Conservation (phyloP, 92 coral and sea anemone species). For the Parazoanthus swiftii region DNA sequence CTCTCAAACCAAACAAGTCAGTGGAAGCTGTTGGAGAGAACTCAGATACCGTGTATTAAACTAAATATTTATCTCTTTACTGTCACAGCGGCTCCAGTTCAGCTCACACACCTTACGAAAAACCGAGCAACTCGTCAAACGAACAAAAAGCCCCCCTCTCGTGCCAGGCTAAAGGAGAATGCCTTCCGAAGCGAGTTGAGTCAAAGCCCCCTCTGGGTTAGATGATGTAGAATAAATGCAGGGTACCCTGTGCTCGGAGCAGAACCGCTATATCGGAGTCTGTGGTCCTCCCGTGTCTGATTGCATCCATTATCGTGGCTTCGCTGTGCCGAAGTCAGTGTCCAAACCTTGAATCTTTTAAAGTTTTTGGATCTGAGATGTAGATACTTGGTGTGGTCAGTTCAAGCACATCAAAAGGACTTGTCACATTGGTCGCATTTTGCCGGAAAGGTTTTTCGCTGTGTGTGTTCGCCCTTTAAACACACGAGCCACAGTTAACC, state of each 20-base stretch:
- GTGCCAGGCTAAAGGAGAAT: conserved; percentile 59
- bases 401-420: background rate
- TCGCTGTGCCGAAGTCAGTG: background rate
- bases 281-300: background rate
- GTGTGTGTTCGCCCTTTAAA: too few species aligned
- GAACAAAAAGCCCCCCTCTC: conserved; percentile 66
- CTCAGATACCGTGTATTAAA: background rate
- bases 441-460: too few species aligned
- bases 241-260: background rate
- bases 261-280: background rate
- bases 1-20: background rate
- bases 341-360: background rate
- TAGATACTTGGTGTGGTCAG: background rate
- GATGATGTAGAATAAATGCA: conserved; percentile 13
- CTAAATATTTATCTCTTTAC: background rate
- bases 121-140: conserved; percentile 62
- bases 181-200: conserved; percentile 39
- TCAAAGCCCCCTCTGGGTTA: conserved; percentile 31
- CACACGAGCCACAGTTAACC: too few species aligned
- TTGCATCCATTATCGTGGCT: background rate
- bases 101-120: conserved; percentile 70
- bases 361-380: background rate
- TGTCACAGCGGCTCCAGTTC: conserved; percentile 71
- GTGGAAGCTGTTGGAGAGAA: background rate
- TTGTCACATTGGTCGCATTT: too few species aligned